Evolutionary conservation across 1,140 invertebrate genomes (phyloP), one percentile per base, ranked within the genome.

Genomic region (Drosophila eugracilis): DNA sequence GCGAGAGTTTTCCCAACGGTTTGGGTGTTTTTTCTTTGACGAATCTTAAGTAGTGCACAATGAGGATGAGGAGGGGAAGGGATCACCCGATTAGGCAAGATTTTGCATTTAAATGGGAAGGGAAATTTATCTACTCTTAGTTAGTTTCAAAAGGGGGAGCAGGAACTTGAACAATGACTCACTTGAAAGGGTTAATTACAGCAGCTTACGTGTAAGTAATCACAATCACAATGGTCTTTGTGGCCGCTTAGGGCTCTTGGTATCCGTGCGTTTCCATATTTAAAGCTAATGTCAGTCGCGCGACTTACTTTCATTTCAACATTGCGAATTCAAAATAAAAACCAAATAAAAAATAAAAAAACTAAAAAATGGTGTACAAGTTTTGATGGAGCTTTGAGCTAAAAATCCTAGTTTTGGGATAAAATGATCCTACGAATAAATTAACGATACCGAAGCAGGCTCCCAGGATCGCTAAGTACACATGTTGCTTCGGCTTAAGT

Each of bases 221-320:
- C 69, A 62, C 41, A 73, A 73, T 67, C 14, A 28, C 37, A 60
- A 57, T 58, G 58, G 19, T 59, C 54, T 62, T 62, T 15, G 57
- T 17, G 7, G 10, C 50, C n/a, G 45, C 34, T 62, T 60, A 62
- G 7, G 36, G 45, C 19, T 48, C 42, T 54, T 73, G 30, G 30
- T 72, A 50, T 72, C 53, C 57, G 55, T 78, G 45, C 65, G 53
- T 74, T 50, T 74, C 26, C 28, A 5, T 44, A 28, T 26, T 55
- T 75, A 73, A 85, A 85, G 65, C 80, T 72, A 48, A 58, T 50
- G 50, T 75, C 75, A 71, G 75, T 78, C 75, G 22, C 9, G 41
- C 32, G 77, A 76, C 47, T 54, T 71, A 26, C 57, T 47, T 32
- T 45, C 19, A 37, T 57, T 65, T 44, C 32, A 65, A 45, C 60